These are phyloP conservation scores for Loris lydekkerianus DNA, from an alignment of 2,797 vertebrate genomes.

Conservation along the genomic window DNA sequence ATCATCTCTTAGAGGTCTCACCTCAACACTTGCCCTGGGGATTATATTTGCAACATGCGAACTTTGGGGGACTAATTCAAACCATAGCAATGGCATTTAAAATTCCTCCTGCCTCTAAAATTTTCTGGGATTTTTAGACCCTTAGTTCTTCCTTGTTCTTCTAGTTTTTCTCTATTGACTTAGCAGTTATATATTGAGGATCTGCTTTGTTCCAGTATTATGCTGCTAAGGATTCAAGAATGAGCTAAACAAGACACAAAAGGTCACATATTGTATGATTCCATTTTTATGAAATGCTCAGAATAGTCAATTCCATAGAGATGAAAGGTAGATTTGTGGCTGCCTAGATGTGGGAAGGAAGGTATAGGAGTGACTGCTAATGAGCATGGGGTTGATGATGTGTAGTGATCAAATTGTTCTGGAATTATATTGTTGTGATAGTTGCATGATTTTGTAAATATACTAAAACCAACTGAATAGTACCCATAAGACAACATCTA, in stretches of 20 bases:
- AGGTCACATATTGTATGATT: not conserved
- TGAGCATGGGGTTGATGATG: not conserved
- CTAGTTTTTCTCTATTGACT: constrained; percentile 11
- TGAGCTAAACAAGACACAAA: constrained; percentile 13
- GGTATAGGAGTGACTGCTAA: constrained; percentile 40
- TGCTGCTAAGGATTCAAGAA: constrained; percentile 34
- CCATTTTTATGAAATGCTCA: not conserved
- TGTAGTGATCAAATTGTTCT: not conserved
- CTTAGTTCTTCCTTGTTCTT: constrained; percentile 40
- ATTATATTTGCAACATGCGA: not conserved
- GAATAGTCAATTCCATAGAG: constrained; percentile 11
- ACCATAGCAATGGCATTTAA: constrained; percentile 22
- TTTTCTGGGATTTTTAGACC: not conserved
- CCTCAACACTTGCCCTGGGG: not conserved
- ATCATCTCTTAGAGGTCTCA: not conserved
- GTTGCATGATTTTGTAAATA: constrained; percentile 12
- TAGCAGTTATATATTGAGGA: constrained; percentile 1
- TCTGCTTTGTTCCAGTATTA: constrained; percentile 35
- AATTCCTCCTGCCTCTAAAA: constrained; percentile 20
- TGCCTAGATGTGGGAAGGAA: not conserved
- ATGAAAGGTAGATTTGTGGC: constrained; percentile 7
- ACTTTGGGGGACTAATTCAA: not conserved
- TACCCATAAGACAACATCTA: not conserved
- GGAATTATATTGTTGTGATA: constrained; percentile 34
- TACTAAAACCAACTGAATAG: constrained; percentile 22